Base-by-base conservation (phyloP, 2,888 invertebrate species). In the Amiota mariae region DNA sequence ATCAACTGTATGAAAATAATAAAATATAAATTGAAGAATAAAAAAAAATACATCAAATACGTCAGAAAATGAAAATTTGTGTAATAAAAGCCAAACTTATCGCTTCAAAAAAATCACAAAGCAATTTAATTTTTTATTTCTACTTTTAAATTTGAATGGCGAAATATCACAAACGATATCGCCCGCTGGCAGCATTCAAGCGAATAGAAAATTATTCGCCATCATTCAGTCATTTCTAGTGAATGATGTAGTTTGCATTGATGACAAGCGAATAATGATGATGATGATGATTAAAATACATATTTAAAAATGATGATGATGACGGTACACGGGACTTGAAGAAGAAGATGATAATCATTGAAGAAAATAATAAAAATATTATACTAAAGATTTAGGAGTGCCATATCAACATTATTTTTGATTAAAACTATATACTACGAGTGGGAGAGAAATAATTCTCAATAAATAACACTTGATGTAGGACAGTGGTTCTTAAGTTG, bases 31-130 rank as follows among this genome's bases (percentile, higher is more conserved):
- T 36, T 36, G 36, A 57, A 18, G 20, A 57, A 57, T 15, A 57
- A 57, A 57, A 9, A 13, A 18, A 54, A 54, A 54, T n/a, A 49
- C 24, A 48, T 15, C 18, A 20, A n/a, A 15, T 20, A 51, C 49
- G 67, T 47, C 18, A 49, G 18, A 24, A 74, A 78, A 36, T 36
- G 36, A 6, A 6, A 75, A 77, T 76, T 81, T 77, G 18, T 81
- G 75, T 73, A 74, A 73, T 72, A 75, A 75, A 74, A 70, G 75
- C 73, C 81, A 71, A 81, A 82, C 82, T 85, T 78, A 83, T 83
- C 83, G 75, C 77, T 73, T 57, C 72, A 59, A 72, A 74, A 77
- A 82, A 79, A 83, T 86, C 83, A 84, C 24, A 72, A 78, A 81
- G 36, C 36, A 36, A 36, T 36, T 36, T 36, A 6, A 36, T 36